phyloP scores from a whole-genome alignment of 2,888 invertebrate species.

The Macrophya annulata region DNA sequence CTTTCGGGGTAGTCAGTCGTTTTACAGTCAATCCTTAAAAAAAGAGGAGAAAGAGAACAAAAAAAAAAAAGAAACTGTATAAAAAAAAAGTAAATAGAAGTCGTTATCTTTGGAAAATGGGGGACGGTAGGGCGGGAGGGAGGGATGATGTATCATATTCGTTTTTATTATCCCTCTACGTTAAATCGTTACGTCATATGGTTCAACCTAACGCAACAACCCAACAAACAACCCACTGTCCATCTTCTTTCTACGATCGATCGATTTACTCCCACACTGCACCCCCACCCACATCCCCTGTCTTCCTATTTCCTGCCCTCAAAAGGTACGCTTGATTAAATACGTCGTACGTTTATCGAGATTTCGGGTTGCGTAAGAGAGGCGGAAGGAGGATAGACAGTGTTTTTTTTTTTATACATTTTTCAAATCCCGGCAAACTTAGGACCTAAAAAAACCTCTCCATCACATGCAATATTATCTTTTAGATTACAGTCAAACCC shows the following conservation, averaged over 20 bases:
- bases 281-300: not conserved
- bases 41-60: not conserved
- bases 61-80: not conserved
- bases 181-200: slow-evolving; percentile 69
- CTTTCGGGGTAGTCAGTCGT: not conserved
- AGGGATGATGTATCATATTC: slow-evolving; percentile 69
- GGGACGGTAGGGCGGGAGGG: not conserved
- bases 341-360: slow-evolving; percentile 11
- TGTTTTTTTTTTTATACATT: not conserved
- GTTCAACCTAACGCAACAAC: not conserved
- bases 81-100: not conserved
- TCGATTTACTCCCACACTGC: not conserved
- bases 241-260: not conserved
- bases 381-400: not conserved
- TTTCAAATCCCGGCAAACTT: not conserved
- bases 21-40: not conserved
- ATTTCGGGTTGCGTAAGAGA: not conserved
- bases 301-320: slow-evolving; percentile 11
- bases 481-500: not conserved
- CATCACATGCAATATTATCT: not conserved
- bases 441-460: not conserved
- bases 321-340: slow-evolving; percentile 25
- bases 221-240: slow-evolving; percentile 14
- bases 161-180: slow-evolving; percentile 70
- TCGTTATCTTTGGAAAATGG: not conserved